Conservation (phyloP, 1,140 invertebrate species). For the Apis mellifera region DNA sequence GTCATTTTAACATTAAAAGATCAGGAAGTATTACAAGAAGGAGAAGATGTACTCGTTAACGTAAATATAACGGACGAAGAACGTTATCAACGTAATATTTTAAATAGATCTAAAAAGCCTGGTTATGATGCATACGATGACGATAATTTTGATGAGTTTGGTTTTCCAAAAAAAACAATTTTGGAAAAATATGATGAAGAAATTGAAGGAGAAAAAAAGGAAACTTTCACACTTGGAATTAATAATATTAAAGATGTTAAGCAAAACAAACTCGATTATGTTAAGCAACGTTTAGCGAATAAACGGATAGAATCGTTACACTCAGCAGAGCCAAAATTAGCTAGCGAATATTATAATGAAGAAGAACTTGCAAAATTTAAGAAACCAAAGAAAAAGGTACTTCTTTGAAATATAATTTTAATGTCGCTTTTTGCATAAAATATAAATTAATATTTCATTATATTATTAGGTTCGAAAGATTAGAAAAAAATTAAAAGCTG, state of each 20-base stretch:
- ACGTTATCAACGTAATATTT: constrained; percentile 92
- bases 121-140: constrained; percentile 94
- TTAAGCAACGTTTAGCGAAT: constrained; percentile 84
- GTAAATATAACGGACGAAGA: constrained; percentile 98
- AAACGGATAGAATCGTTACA: constrained; percentile 89
- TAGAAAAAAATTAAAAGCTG: constrained; percentile 82
- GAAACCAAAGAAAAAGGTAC: constrained; percentile 95
- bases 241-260: constrained; percentile 79
- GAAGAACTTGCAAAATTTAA: constrained; percentile 93
- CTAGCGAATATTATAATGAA: constrained; percentile 94
- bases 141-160: constrained; percentile 91
- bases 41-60: constrained; percentile 95
- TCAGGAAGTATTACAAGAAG: constrained; percentile 93
- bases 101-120: constrained; percentile 91
- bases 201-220: constrained; percentile 90
- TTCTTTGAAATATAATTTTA: constrained; percentile 35
- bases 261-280: constrained; percentile 79
- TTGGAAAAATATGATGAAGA: constrained; percentile 98
- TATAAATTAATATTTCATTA: neutral
- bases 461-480: constrained; percentile 77
- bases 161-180: constrained; percentile 86
- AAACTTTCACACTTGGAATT: constrained; percentile 91
- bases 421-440: neutral
- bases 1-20: constrained; percentile 97
- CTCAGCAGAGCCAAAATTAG: constrained; percentile 86